Evolutionary conservation across 2,888 invertebrate genomes (phyloP), one percentile per base, ranked within the genome.

Genomic region (Eulithis prunata): DNA sequence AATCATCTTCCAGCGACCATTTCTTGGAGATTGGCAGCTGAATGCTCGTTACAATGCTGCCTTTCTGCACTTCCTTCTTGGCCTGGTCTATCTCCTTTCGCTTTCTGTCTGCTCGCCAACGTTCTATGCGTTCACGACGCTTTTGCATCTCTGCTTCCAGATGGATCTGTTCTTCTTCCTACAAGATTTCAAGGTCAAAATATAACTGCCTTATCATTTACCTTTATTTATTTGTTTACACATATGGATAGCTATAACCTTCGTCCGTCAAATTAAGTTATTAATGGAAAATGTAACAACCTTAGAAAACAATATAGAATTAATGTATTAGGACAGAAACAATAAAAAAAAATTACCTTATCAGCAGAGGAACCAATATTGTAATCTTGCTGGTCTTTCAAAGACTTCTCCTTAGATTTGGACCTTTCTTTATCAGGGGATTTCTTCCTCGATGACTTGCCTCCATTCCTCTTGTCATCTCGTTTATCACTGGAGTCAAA

Each of bases 1-100:
- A 98, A 81, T 99, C 99, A 86, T 99, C 98, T 86, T 99, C 98
- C 62, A 99, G 91, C 64, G 98, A 98, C 98, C 99, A 99, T 81
- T 98, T 97, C 88, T 98, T 98, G 0, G 93, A 87, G 28, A 93
- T 85, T 0, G 94, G 93, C 70, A 93, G 75, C 76, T 95, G 95
- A 64, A 95, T 93, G 75, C 91, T 95, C 46, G 94, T 94, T 61
- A 95, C 84, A 54, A 95, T 87, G 41, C 95, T 94, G 68, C 95
- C 95, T 78, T 96, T 95, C 70, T 95, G 93, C 45, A 93, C 95
- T 78, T 97, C 97, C 78, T 96, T 96, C 82, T 96, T 97, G 5
- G 95, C 96, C 6, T 95, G 94, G 82, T 97, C 97, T 47, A 97
- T 87, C 81, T 97, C 97, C 78, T 96, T 97, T 73, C 97, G 96